Evolutionary conservation across 2,888 invertebrate genomes (phyloP), one percentile per base, ranked within the genome.

Genomic region (Myopa tessellatipennis): DNA sequence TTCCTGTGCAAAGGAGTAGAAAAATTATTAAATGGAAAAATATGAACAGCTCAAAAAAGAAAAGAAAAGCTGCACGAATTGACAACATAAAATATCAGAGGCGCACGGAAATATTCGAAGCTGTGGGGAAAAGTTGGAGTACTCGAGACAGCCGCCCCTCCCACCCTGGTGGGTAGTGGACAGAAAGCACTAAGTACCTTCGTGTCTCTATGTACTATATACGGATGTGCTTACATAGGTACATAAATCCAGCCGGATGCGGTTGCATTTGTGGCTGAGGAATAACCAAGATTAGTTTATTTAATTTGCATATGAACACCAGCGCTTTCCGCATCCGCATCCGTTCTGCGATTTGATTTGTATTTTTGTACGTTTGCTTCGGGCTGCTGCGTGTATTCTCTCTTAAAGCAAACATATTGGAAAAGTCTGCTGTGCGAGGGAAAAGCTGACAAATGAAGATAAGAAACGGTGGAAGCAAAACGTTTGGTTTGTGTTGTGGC

Each of bases 291-390:
- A 74, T 74, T 65, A 74, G 65, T 52, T 74, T 74, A 63, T 65
- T 65, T 65, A 74, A 74, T 74, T 65, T 74, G 65, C 74, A 65
- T 74, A 52, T 65, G 74, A 74, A 74, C 65, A 63, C 74, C 38
- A 65, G 34, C 52, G 55, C 55, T 36, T 55, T 36, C 36, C 65
- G 70, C 55, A 63, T 73, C 71, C 71, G 71, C 40, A 38, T 71
- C 58, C 71, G 60, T 18, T 72, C n/a, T 61, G 63, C 63, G 26
- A 26, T 34, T 10, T 61, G 63, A 73, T 73, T 61, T 63, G 45
- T 73, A 55, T 73, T 61, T 73, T 61, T 50, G 45, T 73, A 55
- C 60, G 36, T 73, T 45, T 60, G n/a, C 60, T 72, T 36, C 14
- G 69, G 45, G 16, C 69, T 65, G 52, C 16, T 63, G 1, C 8